Conservation (phyloP, 2,113 vertebrate species). For the Engystomops pustulosus region DNA sequence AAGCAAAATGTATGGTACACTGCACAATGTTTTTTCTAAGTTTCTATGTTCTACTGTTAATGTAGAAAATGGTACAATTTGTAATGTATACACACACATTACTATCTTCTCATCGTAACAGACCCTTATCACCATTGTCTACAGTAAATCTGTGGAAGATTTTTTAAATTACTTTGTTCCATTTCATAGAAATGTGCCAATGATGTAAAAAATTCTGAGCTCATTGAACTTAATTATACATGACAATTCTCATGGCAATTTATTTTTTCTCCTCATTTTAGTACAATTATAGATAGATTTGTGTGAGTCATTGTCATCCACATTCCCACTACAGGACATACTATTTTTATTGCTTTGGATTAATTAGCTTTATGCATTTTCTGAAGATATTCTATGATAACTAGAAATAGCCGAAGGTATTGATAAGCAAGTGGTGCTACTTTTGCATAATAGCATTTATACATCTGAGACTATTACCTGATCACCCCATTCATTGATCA, state of each 20-base stretch:
- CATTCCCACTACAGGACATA: not conserved
- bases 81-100: no score
- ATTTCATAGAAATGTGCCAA: no score
- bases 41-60: no score
- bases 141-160: no score
- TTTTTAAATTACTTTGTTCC: no score
- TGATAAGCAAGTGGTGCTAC: no score
- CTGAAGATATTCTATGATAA: not conserved
- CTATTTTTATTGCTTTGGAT: not conserved
- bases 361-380: constrained; percentile 9
- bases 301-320: not conserved
- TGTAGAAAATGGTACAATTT: no score
- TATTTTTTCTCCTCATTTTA: not conserved
- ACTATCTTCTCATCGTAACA: no score
- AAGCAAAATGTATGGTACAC: no score
- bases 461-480: constrained; percentile 77
- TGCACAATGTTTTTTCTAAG: no score
- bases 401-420: not conserved
- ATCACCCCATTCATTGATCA: constrained; percentile 89
- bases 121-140: no score
- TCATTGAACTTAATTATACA: not conserved
- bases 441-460: not conserved
- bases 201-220: not conserved
- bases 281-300: constrained; percentile 7
- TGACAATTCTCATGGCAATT: not conserved